Conservation (phyloP, 2,888 invertebrate genomes). For the Andrena praecox region DNA sequence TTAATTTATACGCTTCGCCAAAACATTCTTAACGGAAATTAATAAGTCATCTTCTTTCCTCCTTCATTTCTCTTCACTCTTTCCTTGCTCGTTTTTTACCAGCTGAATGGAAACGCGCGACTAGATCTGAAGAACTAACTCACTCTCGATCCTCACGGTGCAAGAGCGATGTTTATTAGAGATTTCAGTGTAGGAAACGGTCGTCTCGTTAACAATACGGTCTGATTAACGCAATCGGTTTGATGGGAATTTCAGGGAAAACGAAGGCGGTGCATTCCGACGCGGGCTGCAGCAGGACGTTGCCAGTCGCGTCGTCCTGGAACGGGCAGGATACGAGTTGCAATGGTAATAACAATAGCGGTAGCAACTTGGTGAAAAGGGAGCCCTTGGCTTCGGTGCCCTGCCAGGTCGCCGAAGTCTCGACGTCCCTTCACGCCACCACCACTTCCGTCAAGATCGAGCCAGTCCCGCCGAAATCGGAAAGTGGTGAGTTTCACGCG, state of each 20-base stretch:
- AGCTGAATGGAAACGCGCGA: too few species aligned
- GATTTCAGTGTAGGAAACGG: background rate
- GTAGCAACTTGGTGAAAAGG: slow-evolving; percentile 88
- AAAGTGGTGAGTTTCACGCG: slow-evolving; percentile 83
- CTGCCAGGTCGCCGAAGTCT: slow-evolving; percentile 88
- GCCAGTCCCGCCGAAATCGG: slow-evolving; percentile 88
- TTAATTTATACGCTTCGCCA: too few species aligned
- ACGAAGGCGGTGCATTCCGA: slow-evolving; percentile 84
- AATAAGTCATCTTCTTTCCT: too few species aligned
- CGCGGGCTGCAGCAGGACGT: slow-evolving; percentile 90
- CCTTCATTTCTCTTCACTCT: too few species aligned
- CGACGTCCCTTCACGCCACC: slow-evolving; percentile 84
- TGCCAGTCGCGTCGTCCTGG: slow-evolving; percentile 88
- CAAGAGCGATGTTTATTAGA: background rate
- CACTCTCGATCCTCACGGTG: too few species aligned
- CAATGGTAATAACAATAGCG: slow-evolving; percentile 72
- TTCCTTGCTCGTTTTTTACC: too few species aligned
- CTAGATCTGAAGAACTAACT: too few species aligned
- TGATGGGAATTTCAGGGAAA: slow-evolving; percentile 74
- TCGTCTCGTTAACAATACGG: background rate
- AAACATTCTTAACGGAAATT: too few species aligned
- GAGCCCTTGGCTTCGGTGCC: slow-evolving; percentile 87
- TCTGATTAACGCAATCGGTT: slow-evolving; percentile 12
- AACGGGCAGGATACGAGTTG: slow-evolving; percentile 79
- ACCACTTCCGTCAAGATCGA: slow-evolving; percentile 87